Base-by-base conservation (phyloP, 2,797 vertebrate species). In the Phyllotis vaccarum region DNA sequence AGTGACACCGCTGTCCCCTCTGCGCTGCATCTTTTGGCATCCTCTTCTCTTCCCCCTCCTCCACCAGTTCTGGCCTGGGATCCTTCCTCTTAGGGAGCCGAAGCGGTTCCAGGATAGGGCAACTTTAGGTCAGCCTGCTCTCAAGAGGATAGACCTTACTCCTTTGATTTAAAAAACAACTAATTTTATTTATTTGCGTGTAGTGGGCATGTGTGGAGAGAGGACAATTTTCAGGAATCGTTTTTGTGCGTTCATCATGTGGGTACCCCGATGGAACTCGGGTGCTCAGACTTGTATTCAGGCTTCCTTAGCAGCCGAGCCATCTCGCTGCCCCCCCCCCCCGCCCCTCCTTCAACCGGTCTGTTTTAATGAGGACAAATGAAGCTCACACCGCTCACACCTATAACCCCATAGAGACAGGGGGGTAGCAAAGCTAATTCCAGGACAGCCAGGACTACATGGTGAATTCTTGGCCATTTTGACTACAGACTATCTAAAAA, bases 1-100 rank as follows among this genome's bases (percentile, higher is more conserved):
- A 88, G 43, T 96, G 96, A 97, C 89, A 97, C 96, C 85, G 16
- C 31, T 52, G 72, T 29, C 85, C n/a, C 79, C 40, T 89, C 62
- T 56, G 58, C 17, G 9, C 72, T 56, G 60, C 72, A 60, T 75
- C 86, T 29, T 13, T 54, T 56, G 79, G 92, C 91, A 72, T 8
- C 46, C 72, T 87, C 81, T 34, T 24, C 60, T 78, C n/a, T n/a
- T n/a, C n/a, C 4, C 21, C 75, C 40, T 86, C 40, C 66, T 34
- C 46, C 31, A 89, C 40, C 90, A 92, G 79, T 46, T 22, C 29
- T 46, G 89, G 43, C 60, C 17, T 49, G 14, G 34, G 29, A 82
- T 70, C 83, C 89, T 91, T 91, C 75, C 79, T 92, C 58, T 34
- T 31, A 54, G 27, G 5, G 74, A 95, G 46, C 79, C 56, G 31